These are phyloP conservation scores for Ptyas mucosa DNA, from an alignment of 2,113 vertebrate genomes.

Conservation along the genomic window DNA sequence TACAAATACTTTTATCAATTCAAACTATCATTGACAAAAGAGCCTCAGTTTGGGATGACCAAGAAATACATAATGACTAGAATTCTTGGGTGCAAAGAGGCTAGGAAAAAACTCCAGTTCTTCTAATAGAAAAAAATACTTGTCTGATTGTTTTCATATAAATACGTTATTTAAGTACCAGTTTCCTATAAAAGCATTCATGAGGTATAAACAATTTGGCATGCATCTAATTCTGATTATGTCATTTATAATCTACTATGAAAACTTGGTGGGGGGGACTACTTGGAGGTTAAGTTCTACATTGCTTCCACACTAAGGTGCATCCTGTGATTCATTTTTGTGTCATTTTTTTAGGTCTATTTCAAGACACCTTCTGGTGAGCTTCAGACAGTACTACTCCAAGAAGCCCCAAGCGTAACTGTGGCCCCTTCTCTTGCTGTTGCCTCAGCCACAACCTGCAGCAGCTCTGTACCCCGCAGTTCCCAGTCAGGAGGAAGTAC, in stretches of 20 bases:
- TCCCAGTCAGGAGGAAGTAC: constrained; percentile 25
- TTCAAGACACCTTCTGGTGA: constrained; percentile 87
- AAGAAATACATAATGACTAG: not conserved
- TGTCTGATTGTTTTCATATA: too few relatives aligned
- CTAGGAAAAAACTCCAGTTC: not conserved
- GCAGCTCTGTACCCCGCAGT: constrained; percentile 53
- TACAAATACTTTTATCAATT: not conserved
- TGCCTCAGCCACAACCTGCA: constrained; percentile 60
- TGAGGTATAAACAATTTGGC: not conserved
- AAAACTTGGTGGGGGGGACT: not conserved
- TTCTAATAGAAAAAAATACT: not conserved
- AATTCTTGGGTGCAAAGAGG: not conserved
- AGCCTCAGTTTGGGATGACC: not conserved
- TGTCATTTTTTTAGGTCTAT: constrained; percentile 71
- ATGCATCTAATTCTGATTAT: not conserved
- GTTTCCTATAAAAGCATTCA: not conserved
- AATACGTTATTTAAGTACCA: not conserved
- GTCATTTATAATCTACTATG: not conserved
- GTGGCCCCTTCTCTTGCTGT: constrained; percentile 66
- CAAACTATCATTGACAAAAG: not conserved
- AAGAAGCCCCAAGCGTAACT: constrained; percentile 74
- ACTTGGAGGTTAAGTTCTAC: not conserved
- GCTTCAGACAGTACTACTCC: constrained; percentile 85
- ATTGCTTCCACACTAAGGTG: not conserved
- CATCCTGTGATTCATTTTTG: not conserved